phyloP scores from a whole-genome alignment of 2,113 vertebrate species.

The Ivindomyrus marchei region DNA sequence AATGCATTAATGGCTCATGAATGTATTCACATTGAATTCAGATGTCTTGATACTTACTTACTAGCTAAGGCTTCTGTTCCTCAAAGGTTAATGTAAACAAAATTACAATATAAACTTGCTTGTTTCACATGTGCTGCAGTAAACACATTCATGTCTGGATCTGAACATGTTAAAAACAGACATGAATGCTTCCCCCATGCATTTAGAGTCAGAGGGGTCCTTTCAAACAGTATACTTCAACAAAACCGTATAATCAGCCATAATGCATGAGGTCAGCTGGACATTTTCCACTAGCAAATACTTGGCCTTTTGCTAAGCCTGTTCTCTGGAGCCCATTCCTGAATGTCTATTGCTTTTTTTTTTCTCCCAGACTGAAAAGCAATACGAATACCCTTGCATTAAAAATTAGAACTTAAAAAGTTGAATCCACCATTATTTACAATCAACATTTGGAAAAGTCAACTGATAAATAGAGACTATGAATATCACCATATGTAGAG shows the following conservation, averaged over 20 bases:
- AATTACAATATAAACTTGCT: background rate
- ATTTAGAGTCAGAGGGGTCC: background rate
- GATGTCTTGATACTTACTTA: background rate
- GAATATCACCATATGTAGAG: no score
- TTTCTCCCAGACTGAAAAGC: background rate
- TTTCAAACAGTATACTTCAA: background rate
- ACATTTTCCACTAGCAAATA: background rate
- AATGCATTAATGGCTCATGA: background rate
- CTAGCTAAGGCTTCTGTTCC: background rate
- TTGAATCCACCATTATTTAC: background rate
- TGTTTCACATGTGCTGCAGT: background rate
- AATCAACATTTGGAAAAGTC: no score
- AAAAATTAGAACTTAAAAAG: background rate
- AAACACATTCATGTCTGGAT: background rate
- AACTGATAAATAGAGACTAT: no score
- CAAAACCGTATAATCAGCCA: background rate
- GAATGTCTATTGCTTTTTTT: background rate
- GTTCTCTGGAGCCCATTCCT: background rate
- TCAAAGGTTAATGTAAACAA: background rate
- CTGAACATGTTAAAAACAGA: background rate
- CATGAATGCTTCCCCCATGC: background rate
- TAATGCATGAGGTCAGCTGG: background rate
- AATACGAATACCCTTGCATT: no score
- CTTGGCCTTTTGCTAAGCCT: background rate
- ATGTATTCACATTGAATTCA: background rate